Evolutionary conservation across 2,797 vertebrate genomes (phyloP).

Genomic region (Anas acuta): DNA sequence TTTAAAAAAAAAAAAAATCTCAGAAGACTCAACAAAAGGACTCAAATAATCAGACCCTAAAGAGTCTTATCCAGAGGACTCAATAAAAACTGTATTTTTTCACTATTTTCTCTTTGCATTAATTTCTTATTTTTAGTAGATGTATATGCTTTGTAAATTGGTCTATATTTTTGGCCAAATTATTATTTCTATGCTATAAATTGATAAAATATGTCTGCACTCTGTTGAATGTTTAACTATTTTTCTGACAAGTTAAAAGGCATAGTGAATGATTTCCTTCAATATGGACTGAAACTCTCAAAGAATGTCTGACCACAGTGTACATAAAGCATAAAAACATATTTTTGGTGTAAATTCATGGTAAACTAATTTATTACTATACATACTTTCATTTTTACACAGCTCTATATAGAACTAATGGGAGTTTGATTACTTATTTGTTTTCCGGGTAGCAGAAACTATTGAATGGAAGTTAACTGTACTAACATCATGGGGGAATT

Average conservation of each 20-base stretch:
- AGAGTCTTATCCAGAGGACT: too few species aligned
- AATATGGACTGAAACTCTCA: neutral
- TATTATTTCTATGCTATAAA: neutral
- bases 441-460: neutral
- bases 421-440: rapidly evolving
- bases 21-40: neutral
- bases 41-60: too few species aligned
- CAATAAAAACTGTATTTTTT: neutral
- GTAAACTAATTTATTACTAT: neutral
- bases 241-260: neutral
- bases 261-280: neutral
- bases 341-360: neutral
- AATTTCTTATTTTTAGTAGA: neutral
- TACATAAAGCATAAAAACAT: neutral
- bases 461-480: neutral
- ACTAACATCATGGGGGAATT: neutral
- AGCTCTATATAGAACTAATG: neutral
- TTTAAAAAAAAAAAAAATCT: too few species aligned
- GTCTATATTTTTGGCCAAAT: neutral
- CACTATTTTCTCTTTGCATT: neutral
- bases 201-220: neutral
- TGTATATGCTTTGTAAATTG: neutral
- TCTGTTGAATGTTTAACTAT: neutral
- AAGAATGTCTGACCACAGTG: neutral
- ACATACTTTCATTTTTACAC: neutral